Evolutionary conservation across 2,888 invertebrate species (phyloP).

Genomic region (Liposcelis brunnea): DNA sequence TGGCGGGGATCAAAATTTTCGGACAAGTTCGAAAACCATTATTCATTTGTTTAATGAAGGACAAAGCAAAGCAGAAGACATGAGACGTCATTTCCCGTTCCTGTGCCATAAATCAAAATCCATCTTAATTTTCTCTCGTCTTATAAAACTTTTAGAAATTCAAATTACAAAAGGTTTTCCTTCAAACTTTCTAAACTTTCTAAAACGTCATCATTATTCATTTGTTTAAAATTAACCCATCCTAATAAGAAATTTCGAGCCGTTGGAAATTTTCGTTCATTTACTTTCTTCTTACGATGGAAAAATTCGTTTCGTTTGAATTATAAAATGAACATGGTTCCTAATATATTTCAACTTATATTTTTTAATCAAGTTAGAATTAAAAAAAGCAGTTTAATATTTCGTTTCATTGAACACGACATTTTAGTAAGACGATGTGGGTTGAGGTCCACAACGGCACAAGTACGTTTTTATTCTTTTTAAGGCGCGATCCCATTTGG

Average conservation of each 20-base stretch:
- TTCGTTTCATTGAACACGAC: slow-evolving; percentile 7
- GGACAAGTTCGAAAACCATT: slow-evolving; percentile 4
- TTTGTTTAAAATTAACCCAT: slow-evolving; percentile 5
- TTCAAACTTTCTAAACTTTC: slow-evolving; percentile 9
- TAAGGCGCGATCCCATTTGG: too few relatives aligned
- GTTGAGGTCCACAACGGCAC: not conserved
- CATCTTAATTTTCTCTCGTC: slow-evolving; percentile 8
- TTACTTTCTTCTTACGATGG: slow-evolving; percentile 1
- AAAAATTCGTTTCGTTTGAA: not conserved
- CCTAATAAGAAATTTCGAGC: not conserved
- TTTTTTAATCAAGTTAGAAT: not conserved
- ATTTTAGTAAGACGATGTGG: slow-evolving; percentile 4
- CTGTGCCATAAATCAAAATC: slow-evolving; percentile 8
- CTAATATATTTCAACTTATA: not conserved
- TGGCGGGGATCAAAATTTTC: not conserved
- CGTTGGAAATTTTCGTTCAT: not conserved
- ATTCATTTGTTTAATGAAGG: slow-evolving; percentile 7
- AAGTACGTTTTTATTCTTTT: too few relatives aligned
- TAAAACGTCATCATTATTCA: slow-evolving; percentile 9
- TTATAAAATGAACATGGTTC: slow-evolving; percentile 1
- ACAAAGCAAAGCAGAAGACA: slow-evolving; percentile 3
- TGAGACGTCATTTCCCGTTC: slow-evolving; percentile 6
- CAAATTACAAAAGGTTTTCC: slow-evolving; percentile 9
- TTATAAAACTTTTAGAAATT: slow-evolving; percentile 9
- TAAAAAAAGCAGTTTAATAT: slow-evolving; percentile 8